Base-by-base conservation (phyloP, 1,140 invertebrate genomes). In the Cylas formicarius region DNA sequence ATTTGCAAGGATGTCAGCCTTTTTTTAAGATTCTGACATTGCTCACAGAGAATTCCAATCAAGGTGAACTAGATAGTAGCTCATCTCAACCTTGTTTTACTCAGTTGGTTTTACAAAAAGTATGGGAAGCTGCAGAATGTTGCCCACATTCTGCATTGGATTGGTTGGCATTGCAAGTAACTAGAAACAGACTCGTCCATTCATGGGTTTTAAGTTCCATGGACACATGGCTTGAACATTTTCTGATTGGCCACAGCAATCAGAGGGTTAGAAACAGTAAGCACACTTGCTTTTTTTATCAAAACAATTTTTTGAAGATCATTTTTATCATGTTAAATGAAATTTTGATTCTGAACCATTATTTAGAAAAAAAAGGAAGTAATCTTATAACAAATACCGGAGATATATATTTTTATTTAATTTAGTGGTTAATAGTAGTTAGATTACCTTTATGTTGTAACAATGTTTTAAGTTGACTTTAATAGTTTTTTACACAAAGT, bases 71-170 rank as follows among this genome's bases (percentile, higher is more conserved):
- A n/a, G n/a, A n/a, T n/a, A 55, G 50, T 17, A 75, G 77, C 32
- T 78, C 82, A 18, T 88, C 86, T 1, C 68, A 91, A 57, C 88
- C 89, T 0, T 86, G 85, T 58, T 94, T 92, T 68, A 90, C 88
- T 0, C 86, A 91, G 59, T 71, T 92, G 20, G 84, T 92, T 40
- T 68, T 95, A 33, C 80, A 82, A 35, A 78, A 85, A 11, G 84
- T 94, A 32, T 93, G 90, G 87, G 90, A 94, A 66, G 86, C 84
- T 1, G 86, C 86, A 3, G 85, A 93, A 60, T 82, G 83, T 48
- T 90, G 88, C 51, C 88, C 90, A 3, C 86, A 91, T 63, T 84
- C 85, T 11, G 87, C 88, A 28, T 71, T 96, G 2, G 91, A 95
- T 59, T 96, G 91, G 91, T 70, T 96, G 17, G 84, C 89, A 3